Percentiles rank a stretch among this genome's conserved stretches.
phyloP scores from a whole-genome alignment of 2,888 invertebrate genomes.

The Capitulum mitella region DNA sequence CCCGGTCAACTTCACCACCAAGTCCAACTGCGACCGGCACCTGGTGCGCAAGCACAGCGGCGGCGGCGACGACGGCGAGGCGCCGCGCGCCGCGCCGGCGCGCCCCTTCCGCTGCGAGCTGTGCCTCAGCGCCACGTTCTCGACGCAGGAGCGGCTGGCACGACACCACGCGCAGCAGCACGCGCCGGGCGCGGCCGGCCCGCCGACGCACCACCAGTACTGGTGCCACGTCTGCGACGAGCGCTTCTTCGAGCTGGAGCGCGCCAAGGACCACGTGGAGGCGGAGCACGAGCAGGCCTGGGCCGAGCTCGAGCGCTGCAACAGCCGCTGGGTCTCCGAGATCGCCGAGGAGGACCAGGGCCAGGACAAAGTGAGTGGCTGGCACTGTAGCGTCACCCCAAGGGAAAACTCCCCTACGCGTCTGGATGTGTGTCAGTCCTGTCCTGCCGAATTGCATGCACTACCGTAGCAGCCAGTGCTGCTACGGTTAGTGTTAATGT shows the following conservation, averaged over 20 bases:
- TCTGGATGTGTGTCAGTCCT: too few species aligned
- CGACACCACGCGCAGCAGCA: constrained; percentile 70
- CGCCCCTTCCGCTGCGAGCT: constrained; percentile 69
- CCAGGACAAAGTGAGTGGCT: constrained; percentile 44
- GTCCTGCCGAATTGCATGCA: too few species aligned
- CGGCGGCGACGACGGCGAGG: constrained; percentile 40
- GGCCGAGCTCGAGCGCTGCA: constrained; percentile 56
- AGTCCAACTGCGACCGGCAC: constrained; percentile 94
- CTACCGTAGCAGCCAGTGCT: too few species aligned
- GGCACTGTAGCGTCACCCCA: too few species aligned
- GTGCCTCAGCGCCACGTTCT: constrained; percentile 75
- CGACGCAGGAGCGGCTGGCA: constrained; percentile 67
- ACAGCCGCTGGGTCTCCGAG: constrained; percentile 41
- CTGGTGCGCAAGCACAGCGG: constrained; percentile 73
- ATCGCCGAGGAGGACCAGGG: constrained; percentile 54
- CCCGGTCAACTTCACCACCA: constrained; percentile 87
- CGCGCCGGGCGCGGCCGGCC: constrained; percentile 26
- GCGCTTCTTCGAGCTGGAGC: constrained; percentile 68
- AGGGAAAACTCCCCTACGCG: too few species aligned
- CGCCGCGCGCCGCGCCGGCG: constrained; percentile 63
- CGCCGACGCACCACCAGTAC: constrained; percentile 47
- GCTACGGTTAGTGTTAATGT: too few species aligned
- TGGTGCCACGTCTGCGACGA: constrained; percentile 90
- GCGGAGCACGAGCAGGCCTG: constrained; percentile 67
- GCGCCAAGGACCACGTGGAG: constrained; percentile 73